Evolutionary conservation across 2,797 vertebrate species (phyloP), one percentile per base, ranked within the genome.

Genomic region (Chaetophractus vellerosus): DNA sequence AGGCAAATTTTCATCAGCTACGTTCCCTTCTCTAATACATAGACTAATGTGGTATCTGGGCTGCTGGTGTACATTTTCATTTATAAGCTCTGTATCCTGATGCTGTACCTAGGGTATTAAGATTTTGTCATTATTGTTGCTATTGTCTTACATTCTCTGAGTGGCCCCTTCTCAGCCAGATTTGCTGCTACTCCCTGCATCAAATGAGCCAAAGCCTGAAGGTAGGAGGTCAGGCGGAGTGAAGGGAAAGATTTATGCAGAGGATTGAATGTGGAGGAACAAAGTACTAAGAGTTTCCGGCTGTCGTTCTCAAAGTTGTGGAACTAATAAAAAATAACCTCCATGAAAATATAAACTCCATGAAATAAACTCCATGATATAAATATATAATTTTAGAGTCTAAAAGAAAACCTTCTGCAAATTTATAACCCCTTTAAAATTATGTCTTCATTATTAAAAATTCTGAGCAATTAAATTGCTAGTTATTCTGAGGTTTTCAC

Each of bases 361-460:
- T 24, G 28, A 63, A 91, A 87, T n/a, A n/a, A n/a, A n/a, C n/a
- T n/a, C n/a, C n/a, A n/a, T n/a, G n/a, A 36, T 26, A 38, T 3
- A 48, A 10, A 69, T 74, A 80, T n/a, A 66, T 23, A 63, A 36
- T 55, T 81, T 80, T 26, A 57, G 9, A 78, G 16, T 50, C 28
- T n/a, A 81, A 9, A 52, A 55, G 33, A 92, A 95, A 86, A 55
- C 19, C 36, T 66, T 90, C 55, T 66, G 48, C 57, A 86, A 64
- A 81, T 83, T 41, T 91, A 18, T 71, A 80, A 88, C 14, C 19
- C n/a, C 41, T 81, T 91, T 84, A 6, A 63, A 80, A 63, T 78
- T 78, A 26, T 41, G n/a, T 92, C 23, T 69, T 78, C 41, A 68
- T 90, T 94, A 41, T 57, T 33, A 80, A 90, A 5, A 50, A 15